phyloP scores from a whole-genome alignment of 1,140 invertebrate species.

The Eriocheir sinensis region DNA sequence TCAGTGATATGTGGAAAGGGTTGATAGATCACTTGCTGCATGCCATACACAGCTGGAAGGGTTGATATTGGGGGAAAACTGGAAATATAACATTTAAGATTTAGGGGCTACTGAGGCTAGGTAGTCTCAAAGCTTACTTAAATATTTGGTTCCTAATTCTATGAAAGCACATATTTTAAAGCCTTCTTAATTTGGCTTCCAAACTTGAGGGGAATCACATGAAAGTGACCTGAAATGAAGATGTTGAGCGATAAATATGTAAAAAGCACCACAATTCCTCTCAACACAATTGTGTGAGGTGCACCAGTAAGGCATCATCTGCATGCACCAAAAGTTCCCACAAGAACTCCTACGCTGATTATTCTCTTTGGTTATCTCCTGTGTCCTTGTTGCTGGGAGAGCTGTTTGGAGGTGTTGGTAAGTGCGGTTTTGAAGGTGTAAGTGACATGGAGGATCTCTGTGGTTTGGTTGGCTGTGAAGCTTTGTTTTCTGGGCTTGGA shows the following conservation, averaged over 20 bases:
- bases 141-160: conserved; percentile 51
- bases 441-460: conserved; percentile 37
- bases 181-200: conserved; percentile 50
- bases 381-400: conserved; percentile 47
- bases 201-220: background rate
- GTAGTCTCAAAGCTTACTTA: background rate
- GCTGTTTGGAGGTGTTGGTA: conserved; percentile 31
- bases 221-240: background rate
- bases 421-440: conserved; percentile 1
- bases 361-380: conserved; percentile 18
- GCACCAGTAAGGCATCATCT: background rate
- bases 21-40: background rate
- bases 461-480: background rate
- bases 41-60: background rate
- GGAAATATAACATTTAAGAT: background rate
- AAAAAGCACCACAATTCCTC: conserved; percentile 47
- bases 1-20: background rate
- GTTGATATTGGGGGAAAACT: background rate
- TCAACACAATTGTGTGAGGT: background rate
- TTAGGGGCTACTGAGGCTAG: background rate
- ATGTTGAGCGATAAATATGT: conserved; percentile 48
- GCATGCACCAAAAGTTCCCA: background rate
- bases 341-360: background rate
- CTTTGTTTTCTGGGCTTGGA: background rate
- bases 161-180: conserved; percentile 68